Conservation (phyloP, 2,113 vertebrate genomes). For the Ceyx margarethae region DNA sequence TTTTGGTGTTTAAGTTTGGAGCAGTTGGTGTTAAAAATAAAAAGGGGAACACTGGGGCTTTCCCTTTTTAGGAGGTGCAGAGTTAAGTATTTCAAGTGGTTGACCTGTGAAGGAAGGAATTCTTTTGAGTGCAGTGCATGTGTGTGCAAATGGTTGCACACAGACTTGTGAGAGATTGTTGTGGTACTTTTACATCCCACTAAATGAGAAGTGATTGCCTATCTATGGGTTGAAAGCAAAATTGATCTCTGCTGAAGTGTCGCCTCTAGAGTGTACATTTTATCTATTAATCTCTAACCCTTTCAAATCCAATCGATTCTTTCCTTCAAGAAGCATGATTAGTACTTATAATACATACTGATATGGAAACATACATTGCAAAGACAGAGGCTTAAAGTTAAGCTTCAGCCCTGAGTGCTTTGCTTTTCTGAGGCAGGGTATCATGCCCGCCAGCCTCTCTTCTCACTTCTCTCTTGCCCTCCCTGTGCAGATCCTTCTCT, state of each 20-base stretch:
- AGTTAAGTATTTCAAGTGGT: neutral
- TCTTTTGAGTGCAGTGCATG: neutral
- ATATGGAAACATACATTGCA: neutral
- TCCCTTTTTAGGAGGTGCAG: neutral
- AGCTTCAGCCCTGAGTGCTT: neutral
- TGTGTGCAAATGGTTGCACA: neutral
- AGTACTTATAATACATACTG: slow-evolving; percentile 19
- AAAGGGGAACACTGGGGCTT: neutral
- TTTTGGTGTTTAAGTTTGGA: neutral
- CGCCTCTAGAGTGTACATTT: slow-evolving; percentile 31
- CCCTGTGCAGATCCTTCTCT: neutral
- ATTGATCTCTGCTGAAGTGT: slow-evolving; percentile 46
- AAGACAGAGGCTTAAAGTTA: neutral
- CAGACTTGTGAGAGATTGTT: neutral
- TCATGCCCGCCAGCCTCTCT: neutral
- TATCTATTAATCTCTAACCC: slow-evolving; percentile 58
- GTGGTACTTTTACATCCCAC: neutral
- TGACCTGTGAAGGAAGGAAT: neutral
- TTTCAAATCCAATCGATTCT: slow-evolving; percentile 36
- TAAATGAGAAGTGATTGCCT: slow-evolving; percentile 8
- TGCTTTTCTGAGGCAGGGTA: neutral
- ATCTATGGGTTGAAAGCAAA: slow-evolving; percentile 25
- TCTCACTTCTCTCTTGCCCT: neutral
- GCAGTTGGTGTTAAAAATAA: neutral
- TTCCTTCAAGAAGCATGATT: slow-evolving; percentile 36